A percentile compares a stretch with the other conserved stretches of the same genome.
These are phyloP conservation scores for Pachliopta kotzebuea DNA, from an alignment of 2,888 invertebrate species.

Conservation along the genomic window DNA sequence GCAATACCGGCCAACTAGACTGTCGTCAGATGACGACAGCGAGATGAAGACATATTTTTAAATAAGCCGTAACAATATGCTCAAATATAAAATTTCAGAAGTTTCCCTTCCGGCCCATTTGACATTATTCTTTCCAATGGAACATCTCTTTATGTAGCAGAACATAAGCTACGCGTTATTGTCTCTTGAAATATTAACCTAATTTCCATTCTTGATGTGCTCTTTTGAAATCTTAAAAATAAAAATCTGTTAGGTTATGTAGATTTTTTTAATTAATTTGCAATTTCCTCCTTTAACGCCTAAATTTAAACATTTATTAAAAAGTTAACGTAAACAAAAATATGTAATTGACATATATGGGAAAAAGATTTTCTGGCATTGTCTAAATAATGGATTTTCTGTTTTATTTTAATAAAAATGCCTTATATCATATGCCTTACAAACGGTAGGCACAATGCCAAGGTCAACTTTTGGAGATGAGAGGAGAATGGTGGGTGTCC, in stretches of 20 bases:
- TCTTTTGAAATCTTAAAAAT: constrained; percentile 13
- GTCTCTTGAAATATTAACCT: constrained; percentile 33
- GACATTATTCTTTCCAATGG: constrained; percentile 57
- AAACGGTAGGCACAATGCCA: too few species aligned
- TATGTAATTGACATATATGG: too few species aligned
- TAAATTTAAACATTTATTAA: neutral
- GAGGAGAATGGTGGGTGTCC: too few species aligned
- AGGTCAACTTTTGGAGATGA: too few species aligned
- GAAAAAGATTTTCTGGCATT: too few species aligned
- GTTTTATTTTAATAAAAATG: too few species aligned
- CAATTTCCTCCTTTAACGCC: too few species aligned
- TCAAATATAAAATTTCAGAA: constrained; percentile 52
- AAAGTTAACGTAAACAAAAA: too few species aligned
- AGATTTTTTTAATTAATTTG: constrained; percentile 2
- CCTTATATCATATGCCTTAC: too few species aligned
- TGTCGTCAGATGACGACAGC: constrained; percentile 60
- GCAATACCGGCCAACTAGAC: constrained; percentile 49
- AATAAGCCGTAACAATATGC: constrained; percentile 67
- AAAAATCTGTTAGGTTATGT: constrained; percentile 9
- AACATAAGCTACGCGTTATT: constrained; percentile 44
- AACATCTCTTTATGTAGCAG: constrained; percentile 45
- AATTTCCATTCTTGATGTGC: constrained; percentile 23
- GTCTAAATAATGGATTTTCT: too few species aligned
- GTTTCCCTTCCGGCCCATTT: constrained; percentile 44
- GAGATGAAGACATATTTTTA: constrained; percentile 57